Conservation (phyloP, 2,113 vertebrate genomes). For the Siniperca chuatsi region DNA sequence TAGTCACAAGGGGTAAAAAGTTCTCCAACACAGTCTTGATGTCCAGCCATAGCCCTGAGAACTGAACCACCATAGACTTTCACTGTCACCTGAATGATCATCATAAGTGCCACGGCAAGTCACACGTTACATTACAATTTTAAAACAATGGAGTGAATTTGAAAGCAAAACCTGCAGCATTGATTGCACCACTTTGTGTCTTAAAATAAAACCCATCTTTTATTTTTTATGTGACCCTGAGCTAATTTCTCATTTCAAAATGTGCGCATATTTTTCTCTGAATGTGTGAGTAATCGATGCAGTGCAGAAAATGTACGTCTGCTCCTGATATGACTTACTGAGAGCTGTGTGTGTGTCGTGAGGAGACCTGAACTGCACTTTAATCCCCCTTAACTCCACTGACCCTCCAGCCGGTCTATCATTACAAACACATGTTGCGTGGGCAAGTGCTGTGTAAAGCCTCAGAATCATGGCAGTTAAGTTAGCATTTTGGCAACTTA, state of each 20-base stretch:
- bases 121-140: too few species aligned
- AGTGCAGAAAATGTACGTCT: neutral
- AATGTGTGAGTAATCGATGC: neutral
- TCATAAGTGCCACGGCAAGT: too few species aligned
- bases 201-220: neutral
- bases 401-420: neutral
- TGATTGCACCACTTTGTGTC: neutral
- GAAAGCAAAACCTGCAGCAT: neutral
- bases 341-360: neutral
- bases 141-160: neutral
- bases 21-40: too few species aligned
- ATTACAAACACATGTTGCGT: constrained; percentile 25
- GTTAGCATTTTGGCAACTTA: constrained; percentile 12
- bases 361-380: neutral
- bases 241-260: too few species aligned
- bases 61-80: neutral
- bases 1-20: neutral
- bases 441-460: neutral
- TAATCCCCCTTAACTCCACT: constrained; percentile 1
- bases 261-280: neutral
- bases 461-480: neutral
- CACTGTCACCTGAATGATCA: neutral
- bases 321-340: neutral
- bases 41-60: too few species aligned
- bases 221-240: too few species aligned